Evolutionary conservation across 2,888 invertebrate genomes (phyloP).

Genomic region (Thymelicus acteon): DNA sequence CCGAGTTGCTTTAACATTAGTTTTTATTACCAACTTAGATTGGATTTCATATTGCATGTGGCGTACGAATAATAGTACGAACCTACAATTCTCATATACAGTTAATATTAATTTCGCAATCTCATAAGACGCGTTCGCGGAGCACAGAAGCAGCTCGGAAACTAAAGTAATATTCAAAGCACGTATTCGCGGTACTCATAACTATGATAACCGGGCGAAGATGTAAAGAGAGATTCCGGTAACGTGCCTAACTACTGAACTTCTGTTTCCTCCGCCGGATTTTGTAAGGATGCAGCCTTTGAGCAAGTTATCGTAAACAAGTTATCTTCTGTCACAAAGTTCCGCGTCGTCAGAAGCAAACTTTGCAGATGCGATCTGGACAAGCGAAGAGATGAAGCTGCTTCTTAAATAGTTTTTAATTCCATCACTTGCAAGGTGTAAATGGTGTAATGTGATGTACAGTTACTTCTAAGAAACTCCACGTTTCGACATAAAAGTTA

Average conservation of each 20-base stretch:
- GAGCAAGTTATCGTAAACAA: constrained; percentile 23
- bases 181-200: constrained; percentile 44
- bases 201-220: constrained; percentile 36
- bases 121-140: constrained; percentile 29
- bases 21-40: constrained; percentile 17
- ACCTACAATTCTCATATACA: constrained; percentile 11
- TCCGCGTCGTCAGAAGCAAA: constrained; percentile 25
- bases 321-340: constrained; percentile 32
- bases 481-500: too few relatives aligned
- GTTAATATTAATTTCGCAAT: constrained; percentile 38
- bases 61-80: constrained; percentile 12
- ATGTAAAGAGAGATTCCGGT: constrained; percentile 27
- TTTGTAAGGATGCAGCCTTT: constrained; percentile 27
- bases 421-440: too few relatives aligned
- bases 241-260: constrained; percentile 30
- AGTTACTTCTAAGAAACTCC: too few relatives aligned
- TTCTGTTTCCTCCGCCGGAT: constrained; percentile 27
- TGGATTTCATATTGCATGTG: constrained; percentile 29
- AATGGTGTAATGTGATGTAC: too few relatives aligned
- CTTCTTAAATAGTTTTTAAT: too few relatives aligned
- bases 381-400: background rate
- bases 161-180: constrained; percentile 56
- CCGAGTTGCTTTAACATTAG: background rate
- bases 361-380: background rate
- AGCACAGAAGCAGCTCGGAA: constrained; percentile 40